phyloP scores from a whole-genome alignment of 2,113 vertebrate genomes.

The Osmerus mordax region DNA sequence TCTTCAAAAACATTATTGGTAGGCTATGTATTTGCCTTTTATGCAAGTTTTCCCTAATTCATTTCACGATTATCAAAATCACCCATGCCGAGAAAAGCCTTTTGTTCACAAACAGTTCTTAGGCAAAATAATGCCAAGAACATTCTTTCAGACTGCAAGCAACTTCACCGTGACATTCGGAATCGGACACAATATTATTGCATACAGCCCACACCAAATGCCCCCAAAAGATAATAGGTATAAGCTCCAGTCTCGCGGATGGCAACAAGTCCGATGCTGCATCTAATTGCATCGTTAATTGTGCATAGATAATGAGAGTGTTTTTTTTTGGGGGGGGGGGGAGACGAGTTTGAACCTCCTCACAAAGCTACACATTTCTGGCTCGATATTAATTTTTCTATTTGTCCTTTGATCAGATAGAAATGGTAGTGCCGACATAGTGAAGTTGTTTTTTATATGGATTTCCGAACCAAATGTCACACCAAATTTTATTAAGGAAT shows the following conservation, averaged over 20 bases:
- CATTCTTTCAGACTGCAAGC: neutral
- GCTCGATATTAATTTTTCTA: no score
- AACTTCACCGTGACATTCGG: neutral
- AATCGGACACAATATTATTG: no score
- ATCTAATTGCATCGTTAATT: neutral
- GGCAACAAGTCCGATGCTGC: slow-evolving; percentile 4
- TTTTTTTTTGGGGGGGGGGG: no score
- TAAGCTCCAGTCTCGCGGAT: neutral
- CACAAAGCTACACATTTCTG: neutral
- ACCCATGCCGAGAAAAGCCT: no score
- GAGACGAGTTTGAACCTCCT: no score
- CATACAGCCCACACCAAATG: neutral
- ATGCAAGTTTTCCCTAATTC: no score
- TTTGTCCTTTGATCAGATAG: no score
- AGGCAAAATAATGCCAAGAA: neutral
- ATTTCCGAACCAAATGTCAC: neutral
- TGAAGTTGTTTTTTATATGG: neutral
- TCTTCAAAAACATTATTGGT: no score
- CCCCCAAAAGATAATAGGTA: neutral
- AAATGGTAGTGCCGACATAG: no score
- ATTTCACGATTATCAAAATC: no score
- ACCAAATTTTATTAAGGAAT: neutral
- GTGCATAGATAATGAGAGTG: neutral
- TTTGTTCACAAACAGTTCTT: no score
- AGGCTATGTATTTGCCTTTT: no score